These are phyloP conservation scores for Leptinotarsa haldemani DNA, from an alignment of 2,888 invertebrate genomes.

Conservation along the genomic window DNA sequence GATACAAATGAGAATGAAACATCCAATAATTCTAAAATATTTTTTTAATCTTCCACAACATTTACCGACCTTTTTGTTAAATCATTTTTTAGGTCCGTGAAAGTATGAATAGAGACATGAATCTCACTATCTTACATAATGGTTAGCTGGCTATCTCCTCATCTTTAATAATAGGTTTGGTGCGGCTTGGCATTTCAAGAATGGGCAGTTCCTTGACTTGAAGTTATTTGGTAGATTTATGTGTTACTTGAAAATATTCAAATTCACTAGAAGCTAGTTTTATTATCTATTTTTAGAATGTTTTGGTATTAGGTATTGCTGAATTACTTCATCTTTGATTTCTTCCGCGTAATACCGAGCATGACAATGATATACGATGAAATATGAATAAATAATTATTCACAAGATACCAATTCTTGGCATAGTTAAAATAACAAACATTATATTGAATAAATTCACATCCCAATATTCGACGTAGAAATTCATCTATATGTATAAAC, in stretches of 20 bases:
- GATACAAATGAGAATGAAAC: too few relatives aligned
- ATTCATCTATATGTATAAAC: too few relatives aligned
- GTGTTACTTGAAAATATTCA: not conserved
- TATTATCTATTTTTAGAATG: not conserved
- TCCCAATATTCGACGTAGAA: too few relatives aligned
- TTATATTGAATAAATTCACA: too few relatives aligned
- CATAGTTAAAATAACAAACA: too few relatives aligned
- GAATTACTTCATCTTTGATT: not conserved
- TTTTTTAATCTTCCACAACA: not conserved
- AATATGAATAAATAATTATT: too few relatives aligned
- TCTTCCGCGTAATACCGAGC: not conserved
- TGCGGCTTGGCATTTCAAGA: not conserved
- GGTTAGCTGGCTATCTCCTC: not conserved
- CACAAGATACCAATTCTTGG: too few relatives aligned
- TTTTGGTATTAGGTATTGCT: not conserved
- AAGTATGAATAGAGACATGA: conserved; percentile 3
- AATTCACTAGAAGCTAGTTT: too few relatives aligned
- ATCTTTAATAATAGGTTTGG: conserved; percentile 5
- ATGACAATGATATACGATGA: too few relatives aligned
- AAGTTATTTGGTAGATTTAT: not conserved
- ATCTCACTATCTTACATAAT: conserved; percentile 6
- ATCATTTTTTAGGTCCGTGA: not conserved
- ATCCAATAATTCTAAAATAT: too few relatives aligned
- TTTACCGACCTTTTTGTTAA: not conserved
- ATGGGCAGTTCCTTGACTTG: not conserved